A percentile compares a stretch with the other conserved stretches of the same genome.
Evolutionary conservation across 2,113 vertebrate genomes (phyloP).

Genomic region (Ceratotherium simum): DNA sequence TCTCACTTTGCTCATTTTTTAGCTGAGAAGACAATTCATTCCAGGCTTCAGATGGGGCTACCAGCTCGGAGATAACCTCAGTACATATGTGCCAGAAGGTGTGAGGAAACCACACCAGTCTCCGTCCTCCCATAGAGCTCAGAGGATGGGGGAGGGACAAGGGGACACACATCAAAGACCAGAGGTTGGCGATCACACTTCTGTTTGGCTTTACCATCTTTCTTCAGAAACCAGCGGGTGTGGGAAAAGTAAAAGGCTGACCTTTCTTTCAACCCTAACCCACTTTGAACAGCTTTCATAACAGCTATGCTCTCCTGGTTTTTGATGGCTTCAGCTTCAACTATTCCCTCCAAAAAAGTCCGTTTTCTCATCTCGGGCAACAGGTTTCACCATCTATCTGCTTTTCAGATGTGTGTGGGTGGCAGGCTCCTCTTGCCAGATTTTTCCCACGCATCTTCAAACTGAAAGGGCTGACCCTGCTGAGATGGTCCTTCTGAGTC

Average conservation of each 20-base stretch:
- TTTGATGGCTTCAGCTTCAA: background rate
- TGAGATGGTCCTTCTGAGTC: conserved; percentile 23
- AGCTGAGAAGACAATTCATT: background rate
- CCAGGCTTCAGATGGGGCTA: background rate
- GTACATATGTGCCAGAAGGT: background rate
- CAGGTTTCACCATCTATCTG: background rate
- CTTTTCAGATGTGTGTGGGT: background rate
- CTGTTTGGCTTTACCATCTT: background rate
- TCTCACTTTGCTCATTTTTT: background rate
- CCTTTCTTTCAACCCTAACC: conserved; percentile 47
- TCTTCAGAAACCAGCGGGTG: background rate
- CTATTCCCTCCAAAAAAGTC: background rate
- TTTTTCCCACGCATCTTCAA: conserved; percentile 73
- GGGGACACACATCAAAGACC: background rate
- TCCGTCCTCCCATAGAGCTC: background rate
- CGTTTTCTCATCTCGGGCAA: background rate
- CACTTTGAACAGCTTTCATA: background rate
- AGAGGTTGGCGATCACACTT: fast-evolving
- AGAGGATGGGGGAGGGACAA: fast-evolving
- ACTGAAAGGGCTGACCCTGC: background rate
- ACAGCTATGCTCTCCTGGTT: background rate
- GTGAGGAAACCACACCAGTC: background rate
- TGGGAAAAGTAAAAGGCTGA: conserved; percentile 52
- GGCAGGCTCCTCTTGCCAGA: background rate
- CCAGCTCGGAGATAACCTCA: background rate